Conservation (phyloP, 1,140 invertebrate species). For the Papilio helenus region DNA sequence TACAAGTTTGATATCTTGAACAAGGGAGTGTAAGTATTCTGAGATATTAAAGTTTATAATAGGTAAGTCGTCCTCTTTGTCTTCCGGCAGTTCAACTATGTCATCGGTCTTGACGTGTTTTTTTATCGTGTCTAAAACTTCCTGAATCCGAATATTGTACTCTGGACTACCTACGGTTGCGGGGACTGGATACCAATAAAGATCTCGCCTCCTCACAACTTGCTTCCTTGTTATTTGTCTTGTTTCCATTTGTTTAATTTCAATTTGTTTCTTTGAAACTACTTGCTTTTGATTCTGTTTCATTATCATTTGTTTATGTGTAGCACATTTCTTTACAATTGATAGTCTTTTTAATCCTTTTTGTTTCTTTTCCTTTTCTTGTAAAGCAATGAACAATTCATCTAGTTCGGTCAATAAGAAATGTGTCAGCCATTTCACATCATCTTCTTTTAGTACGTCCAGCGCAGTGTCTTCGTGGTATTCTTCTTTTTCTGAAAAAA, state of each 20-base stretch:
- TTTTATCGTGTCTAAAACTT: background rate
- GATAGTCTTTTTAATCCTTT: background rate
- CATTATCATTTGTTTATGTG: background rate
- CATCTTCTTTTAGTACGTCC: background rate
- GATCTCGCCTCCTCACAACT: background rate
- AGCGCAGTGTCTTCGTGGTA: background rate
- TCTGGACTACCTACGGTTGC: background rate
- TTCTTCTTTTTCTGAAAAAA: background rate
- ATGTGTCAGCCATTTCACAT: background rate
- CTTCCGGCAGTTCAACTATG: background rate
- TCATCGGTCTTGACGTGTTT: background rate
- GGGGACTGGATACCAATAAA: background rate
- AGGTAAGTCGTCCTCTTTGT: background rate
- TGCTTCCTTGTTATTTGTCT: background rate
- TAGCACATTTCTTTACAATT: background rate
- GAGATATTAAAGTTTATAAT: background rate
- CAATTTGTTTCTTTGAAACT: background rate
- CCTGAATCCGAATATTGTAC: background rate
- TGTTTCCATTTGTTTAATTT: too few relatives aligned
- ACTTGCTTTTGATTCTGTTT: background rate
- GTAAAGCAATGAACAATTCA: background rate
- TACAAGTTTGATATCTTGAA: too few relatives aligned
- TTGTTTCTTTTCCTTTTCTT: background rate
- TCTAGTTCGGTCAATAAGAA: background rate
- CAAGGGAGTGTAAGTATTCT: background rate